Evolutionary conservation across 2,113 vertebrate species (phyloP).

Genomic region (Sialia sialis): DNA sequence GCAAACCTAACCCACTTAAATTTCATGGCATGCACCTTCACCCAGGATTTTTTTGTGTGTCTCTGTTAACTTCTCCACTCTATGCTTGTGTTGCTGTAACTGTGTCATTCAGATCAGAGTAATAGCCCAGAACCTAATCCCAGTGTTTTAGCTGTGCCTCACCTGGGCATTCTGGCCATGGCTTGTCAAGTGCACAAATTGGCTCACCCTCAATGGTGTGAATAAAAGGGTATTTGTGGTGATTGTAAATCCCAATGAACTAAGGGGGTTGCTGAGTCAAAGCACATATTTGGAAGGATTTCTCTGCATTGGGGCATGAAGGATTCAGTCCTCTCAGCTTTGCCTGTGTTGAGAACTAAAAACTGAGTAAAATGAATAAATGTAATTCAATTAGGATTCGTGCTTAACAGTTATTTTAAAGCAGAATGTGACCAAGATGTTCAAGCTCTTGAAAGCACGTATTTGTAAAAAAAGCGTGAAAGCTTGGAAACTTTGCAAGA

Average conservation of each 20-base stretch:
- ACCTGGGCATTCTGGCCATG: neutral
- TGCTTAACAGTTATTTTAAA: neutral
- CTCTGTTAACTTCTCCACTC: neutral
- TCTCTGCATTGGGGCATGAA: neutral
- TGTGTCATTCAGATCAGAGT: neutral
- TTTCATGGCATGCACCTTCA: neutral
- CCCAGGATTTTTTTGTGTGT: neutral
- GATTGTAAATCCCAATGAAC: neutral
- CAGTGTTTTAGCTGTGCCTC: neutral
- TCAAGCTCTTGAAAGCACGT: neutral
- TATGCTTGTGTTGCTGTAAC: neutral
- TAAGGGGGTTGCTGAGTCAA: neutral
- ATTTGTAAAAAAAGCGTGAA: neutral
- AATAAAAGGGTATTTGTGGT: neutral
- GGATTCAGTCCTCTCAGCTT: neutral
- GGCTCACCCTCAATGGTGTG: neutral
- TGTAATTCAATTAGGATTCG: neutral
- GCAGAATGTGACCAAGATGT: neutral
- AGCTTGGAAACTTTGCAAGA: neutral
- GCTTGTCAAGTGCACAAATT: neutral
- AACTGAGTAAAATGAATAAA: neutral
- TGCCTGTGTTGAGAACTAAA: neutral
- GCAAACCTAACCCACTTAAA: constrained; percentile 13
- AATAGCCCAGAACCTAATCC: neutral
- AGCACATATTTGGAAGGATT: neutral